These are phyloP conservation scores for Osedax fenrisi DNA, from an alignment of 2,888 invertebrate species.

Conservation along the genomic window DNA sequence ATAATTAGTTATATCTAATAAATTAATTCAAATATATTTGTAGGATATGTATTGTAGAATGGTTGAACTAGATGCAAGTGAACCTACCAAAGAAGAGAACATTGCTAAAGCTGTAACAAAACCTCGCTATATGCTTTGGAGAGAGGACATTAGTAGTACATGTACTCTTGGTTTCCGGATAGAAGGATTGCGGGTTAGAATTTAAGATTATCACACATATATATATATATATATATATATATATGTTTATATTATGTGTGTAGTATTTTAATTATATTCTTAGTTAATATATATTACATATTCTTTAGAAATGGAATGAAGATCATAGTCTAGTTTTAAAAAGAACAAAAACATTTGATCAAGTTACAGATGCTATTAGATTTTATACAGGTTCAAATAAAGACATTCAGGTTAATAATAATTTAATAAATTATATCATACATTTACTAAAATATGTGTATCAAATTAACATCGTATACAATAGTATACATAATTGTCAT, in stretches of 20 bases:
- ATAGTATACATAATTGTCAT: too few relatives aligned
- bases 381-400: constrained; percentile 70
- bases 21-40: constrained; percentile 17
- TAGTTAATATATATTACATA: neutral
- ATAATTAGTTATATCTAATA: too few relatives aligned
- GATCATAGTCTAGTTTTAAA: constrained; percentile 88
- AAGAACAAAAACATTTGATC: constrained; percentile 71
- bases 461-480: neutral
- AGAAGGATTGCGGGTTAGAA: constrained; percentile 39
- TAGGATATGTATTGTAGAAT: constrained; percentile 95
- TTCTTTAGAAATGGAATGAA: constrained; percentile 59
- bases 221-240: neutral
- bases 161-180: constrained; percentile 46
- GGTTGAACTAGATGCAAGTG: constrained; percentile 78
- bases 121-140: constrained; percentile 55
- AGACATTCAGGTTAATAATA: constrained; percentile 60
- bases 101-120: constrained; percentile 80
- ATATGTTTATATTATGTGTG: neutral
- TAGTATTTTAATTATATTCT: neutral
- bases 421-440: neutral
- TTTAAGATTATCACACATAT: neutral
- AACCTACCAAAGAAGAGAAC: constrained; percentile 80
- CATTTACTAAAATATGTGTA: too few relatives aligned
- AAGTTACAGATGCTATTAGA: constrained; percentile 65
- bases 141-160: constrained; percentile 48